These are phyloP conservation scores for Dipodomys spectabilis DNA, from an alignment of 2,113 vertebrate genomes.

Conservation along the genomic window DNA sequence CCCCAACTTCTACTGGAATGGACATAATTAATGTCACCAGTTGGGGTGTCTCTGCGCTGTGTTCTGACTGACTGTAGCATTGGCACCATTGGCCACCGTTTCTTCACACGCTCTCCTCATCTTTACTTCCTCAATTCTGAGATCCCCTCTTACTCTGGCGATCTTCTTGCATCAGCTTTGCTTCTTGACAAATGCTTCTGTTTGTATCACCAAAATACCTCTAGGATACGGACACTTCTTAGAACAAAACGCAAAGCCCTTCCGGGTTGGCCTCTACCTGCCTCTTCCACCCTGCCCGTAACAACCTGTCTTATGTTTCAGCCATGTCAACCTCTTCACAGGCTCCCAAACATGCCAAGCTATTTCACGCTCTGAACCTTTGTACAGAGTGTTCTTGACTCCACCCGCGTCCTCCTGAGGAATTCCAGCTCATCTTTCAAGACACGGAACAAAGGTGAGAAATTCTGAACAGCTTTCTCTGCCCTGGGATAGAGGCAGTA, in stretches of 20 bases:
- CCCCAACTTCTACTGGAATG: not conserved
- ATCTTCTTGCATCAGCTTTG: not conserved
- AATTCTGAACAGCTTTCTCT: not conserved
- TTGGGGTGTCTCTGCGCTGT: not conserved
- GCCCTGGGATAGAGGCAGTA: not conserved
- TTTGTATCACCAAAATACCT: not conserved
- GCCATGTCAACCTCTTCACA: not conserved
- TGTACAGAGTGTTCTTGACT: conserved; percentile 22
- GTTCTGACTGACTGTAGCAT: not conserved
- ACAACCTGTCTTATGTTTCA: not conserved
- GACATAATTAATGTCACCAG: not conserved
- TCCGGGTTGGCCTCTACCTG: not conserved
- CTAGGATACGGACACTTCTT: not conserved
- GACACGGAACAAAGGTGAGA: conserved; percentile 24
- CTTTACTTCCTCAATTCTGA: not conserved
- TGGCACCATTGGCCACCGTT: accelerated
- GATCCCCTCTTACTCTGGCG: not conserved
- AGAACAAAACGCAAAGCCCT: not conserved
- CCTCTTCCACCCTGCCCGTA: not conserved
- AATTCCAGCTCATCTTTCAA: conserved; percentile 53
- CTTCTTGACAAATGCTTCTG: not conserved
- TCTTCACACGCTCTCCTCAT: not conserved
- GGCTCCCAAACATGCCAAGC: conserved; percentile 19
- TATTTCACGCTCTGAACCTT: conserved; percentile 51
- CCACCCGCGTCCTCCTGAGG: not conserved